Conservation (phyloP, 2,113 vertebrate species). For the Leucopsar rothschildi region DNA sequence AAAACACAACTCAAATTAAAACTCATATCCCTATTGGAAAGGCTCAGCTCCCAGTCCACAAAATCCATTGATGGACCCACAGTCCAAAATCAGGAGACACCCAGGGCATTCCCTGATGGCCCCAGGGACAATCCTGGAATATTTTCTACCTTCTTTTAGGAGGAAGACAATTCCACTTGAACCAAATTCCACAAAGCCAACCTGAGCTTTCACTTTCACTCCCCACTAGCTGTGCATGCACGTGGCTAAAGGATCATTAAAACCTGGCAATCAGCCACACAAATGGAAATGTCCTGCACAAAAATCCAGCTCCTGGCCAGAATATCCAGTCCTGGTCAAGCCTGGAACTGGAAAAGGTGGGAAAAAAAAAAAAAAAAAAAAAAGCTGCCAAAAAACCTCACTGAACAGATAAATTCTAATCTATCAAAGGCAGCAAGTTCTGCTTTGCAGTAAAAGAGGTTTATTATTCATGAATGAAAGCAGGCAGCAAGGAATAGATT, state of each 20-base stretch:
- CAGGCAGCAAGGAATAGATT: not conserved
- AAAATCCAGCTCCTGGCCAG: not conserved
- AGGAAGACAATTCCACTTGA: not conserved
- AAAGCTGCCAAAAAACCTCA: not conserved
- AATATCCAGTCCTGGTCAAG: not conserved
- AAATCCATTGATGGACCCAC: not conserved
- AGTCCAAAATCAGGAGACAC: not conserved
- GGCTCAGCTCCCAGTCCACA: not conserved
- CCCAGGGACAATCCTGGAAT: not conserved
- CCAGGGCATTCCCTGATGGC: not conserved
- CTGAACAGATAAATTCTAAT: not conserved
- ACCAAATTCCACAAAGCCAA: not conserved
- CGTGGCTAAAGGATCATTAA: not conserved
- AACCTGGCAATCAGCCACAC: not conserved
- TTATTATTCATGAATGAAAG: not conserved
- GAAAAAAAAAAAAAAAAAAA: not conserved
- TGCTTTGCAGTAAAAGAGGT: not conserved
- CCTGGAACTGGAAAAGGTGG: not conserved
- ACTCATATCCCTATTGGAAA: accelerated
- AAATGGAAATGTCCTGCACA: not conserved
- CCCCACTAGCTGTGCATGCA: not conserved
- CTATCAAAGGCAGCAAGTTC: not conserved
- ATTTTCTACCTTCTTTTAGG: not conserved
- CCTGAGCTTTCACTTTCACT: not conserved
- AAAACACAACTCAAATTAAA: not conserved